phyloP scores from a whole-genome alignment of 2,888 invertebrate genomes.

The Orthosia cruda region DNA sequence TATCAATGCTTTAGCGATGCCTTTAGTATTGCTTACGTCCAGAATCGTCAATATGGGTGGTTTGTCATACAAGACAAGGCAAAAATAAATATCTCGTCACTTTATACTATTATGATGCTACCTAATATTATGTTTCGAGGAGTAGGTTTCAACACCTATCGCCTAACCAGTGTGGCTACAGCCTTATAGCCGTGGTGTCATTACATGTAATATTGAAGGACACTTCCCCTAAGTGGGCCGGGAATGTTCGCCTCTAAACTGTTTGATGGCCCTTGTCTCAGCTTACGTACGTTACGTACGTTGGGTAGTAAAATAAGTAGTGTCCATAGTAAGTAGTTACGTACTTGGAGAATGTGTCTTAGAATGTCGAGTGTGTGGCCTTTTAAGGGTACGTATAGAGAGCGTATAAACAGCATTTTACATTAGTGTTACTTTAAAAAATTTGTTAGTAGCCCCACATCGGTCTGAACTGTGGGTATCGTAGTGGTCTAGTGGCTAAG shows the following conservation, averaged over 20 bases:
- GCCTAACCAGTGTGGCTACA: not conserved
- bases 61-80: too few species aligned
- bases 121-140: too few species aligned
- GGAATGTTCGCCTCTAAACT: conserved; percentile 32
- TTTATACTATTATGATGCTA: too few species aligned
- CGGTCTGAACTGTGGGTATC: too few species aligned
- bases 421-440: conserved; percentile 1
- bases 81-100: too few species aligned
- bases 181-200: conserved; percentile 10
- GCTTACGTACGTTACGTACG: conserved; percentile 14
- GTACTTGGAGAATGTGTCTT: conserved; percentile 8
- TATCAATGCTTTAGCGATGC: too few species aligned
- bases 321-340: conserved; percentile 7
- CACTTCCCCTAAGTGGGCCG: conserved; percentile 44
- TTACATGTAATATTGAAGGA: conserved; percentile 59
- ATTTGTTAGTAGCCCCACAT: not conserved
- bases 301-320: too few species aligned
- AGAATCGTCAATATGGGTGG: too few species aligned
- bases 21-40: too few species aligned
- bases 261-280: conserved; percentile 36
- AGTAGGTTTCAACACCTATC: not conserved
- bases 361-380: conserved; percentile 1
- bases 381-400: not conserved
- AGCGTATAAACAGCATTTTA: conserved; percentile 12
- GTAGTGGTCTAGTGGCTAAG: too few species aligned